Percentiles rank a stretch among this genome's conserved stretches.
Evolutionary conservation across 2,797 vertebrate species (phyloP).

Genomic region (Sebastes elongatus): DNA sequence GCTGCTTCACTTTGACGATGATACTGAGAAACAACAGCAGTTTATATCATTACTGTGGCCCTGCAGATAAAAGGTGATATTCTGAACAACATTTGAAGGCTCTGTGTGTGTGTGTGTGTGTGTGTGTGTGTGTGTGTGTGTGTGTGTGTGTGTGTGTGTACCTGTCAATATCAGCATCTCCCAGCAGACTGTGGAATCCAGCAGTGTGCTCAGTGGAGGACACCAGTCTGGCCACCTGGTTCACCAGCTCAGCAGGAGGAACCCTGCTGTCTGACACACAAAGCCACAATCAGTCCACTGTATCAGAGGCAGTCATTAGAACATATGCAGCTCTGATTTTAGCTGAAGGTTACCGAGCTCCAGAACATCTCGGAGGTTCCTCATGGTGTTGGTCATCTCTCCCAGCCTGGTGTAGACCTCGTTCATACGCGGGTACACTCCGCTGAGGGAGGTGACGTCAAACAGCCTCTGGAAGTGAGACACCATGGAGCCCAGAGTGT

Average conservation of each 20-base stretch:
- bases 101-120: background rate
- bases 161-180: conserved; percentile 88
- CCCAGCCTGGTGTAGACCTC: conserved; percentile 88
- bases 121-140: too few relatives aligned
- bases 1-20: conserved; percentile 88
- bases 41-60: background rate
- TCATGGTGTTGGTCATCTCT: conserved; percentile 89
- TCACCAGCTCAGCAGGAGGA: conserved; percentile 84
- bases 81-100: too few relatives aligned
- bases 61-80: too few relatives aligned
- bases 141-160: conserved; percentile 32
- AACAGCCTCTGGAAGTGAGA: conserved; percentile 93
- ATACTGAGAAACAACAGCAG: conserved; percentile 77
- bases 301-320: too few relatives aligned
- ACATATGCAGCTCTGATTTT: too few relatives aligned
- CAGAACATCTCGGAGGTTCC: conserved; percentile 86
- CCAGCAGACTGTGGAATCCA: conserved; percentile 76
- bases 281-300: background rate
- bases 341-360: conserved; percentile 78
- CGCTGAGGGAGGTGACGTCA: conserved; percentile 85
- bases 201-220: conserved; percentile 65
- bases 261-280: conserved; percentile 80
- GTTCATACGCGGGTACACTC: conserved; percentile 91
- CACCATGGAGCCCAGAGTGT: conserved; percentile 85
- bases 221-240: conserved; percentile 83